These are phyloP conservation scores for Lepilemur septentrionalis DNA, from an alignment of 2,797 vertebrate species.

Conservation along the genomic window DNA sequence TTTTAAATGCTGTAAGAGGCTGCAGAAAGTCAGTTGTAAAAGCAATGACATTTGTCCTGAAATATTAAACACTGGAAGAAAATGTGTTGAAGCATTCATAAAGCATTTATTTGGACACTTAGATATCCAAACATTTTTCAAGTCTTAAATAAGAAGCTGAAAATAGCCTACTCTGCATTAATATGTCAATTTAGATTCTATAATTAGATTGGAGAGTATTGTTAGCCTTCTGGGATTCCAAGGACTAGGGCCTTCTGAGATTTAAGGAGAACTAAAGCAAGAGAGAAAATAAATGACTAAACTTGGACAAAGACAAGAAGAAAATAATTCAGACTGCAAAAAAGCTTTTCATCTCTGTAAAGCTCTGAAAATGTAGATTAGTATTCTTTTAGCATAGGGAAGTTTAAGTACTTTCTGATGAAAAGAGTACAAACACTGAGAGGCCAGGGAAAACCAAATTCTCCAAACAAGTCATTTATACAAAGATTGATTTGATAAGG, in stretches of 20 bases:
- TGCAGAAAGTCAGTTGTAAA: not conserved
- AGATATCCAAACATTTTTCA: not conserved
- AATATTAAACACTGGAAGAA: not conserved
- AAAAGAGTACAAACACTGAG: not conserved
- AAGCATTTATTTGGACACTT: not conserved
- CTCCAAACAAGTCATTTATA: not conserved
- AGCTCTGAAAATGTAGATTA: not conserved
- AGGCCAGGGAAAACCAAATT: not conserved
- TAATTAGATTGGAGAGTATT: conserved; percentile 28
- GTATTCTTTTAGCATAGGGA: not conserved
- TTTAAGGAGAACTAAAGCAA: not conserved
- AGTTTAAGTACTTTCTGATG: not conserved
- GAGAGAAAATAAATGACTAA: not conserved
- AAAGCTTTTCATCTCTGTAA: not conserved
- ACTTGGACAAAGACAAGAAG: not conserved
- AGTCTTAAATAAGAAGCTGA: conserved; percentile 34
- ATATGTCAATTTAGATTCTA: not conserved
- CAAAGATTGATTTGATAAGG: not conserved
- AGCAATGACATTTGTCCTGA: not conserved
- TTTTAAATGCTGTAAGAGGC: not conserved
- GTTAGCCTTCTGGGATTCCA: conserved; percentile 45
- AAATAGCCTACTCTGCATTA: not conserved
- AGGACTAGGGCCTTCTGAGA: not conserved
- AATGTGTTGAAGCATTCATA: not conserved
- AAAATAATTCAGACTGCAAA: not conserved